phyloP scores from a whole-genome alignment of 1,140 invertebrate genomes.

The Eulimnadia texana region DNA sequence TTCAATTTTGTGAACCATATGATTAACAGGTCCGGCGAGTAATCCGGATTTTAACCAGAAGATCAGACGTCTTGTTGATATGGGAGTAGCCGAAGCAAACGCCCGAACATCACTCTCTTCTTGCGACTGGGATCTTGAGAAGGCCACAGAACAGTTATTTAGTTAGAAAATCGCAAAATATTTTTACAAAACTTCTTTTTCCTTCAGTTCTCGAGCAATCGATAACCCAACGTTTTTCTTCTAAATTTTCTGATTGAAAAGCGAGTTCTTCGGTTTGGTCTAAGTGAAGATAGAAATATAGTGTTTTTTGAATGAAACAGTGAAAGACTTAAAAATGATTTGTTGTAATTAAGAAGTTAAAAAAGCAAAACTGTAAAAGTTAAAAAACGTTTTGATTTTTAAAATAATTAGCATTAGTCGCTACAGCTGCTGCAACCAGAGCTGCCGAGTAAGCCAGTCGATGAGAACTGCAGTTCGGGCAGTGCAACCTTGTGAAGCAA shows the following conservation, averaged over 20 bases:
- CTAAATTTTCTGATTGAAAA: no score
- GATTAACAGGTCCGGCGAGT: constrained; percentile 28
- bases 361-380: no score
- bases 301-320: no score
- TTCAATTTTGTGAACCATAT: not conserved
- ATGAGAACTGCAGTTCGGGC: not conserved
- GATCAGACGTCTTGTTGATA: constrained; percentile 64
- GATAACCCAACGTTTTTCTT: no score
- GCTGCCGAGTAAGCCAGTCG: not conserved
- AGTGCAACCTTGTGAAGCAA: not conserved
- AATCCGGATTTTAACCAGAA: constrained; percentile 65
- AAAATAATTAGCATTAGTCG: no score
- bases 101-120: constrained; percentile 71
- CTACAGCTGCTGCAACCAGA: not conserved
- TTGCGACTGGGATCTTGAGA: constrained; percentile 76
- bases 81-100: constrained; percentile 59
- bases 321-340: no score
- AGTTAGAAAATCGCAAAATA: constrained; percentile 48
- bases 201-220: no score
- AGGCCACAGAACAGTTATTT: constrained; percentile 74
- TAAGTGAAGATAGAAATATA: no score
- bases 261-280: no score
- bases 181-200: no score
- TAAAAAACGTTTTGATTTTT: no score
- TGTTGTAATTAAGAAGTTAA: no score